phyloP scores from a whole-genome alignment of 2,888 invertebrate genomes.

The Amiota communis region DNA sequence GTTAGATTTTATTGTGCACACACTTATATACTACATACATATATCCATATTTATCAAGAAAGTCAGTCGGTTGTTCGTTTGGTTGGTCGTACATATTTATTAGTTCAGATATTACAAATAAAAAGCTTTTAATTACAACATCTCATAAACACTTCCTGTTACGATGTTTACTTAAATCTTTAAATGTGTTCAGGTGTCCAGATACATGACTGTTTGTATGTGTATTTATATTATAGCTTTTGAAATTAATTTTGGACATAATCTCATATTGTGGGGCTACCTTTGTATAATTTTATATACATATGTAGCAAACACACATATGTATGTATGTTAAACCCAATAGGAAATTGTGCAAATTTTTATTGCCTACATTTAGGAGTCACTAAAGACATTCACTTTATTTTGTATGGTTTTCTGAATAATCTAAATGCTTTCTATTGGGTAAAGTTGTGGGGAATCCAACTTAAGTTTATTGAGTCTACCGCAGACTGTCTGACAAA shows the following conservation, averaged over 20 bases:
- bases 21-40: no score
- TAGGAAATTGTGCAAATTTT: constrained; percentile 1
- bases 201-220: neutral
- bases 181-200: neutral
- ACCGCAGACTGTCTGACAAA: neutral
- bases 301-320: no score
- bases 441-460: neutral
- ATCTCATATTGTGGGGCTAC: neutral
- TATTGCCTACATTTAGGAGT: neutral
- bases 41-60: no score
- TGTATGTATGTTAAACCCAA: neutral
- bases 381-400: neutral
- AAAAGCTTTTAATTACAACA: constrained; percentile 8
- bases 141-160: constrained; percentile 22
- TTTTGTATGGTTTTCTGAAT: neutral
- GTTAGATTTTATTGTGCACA: neutral
- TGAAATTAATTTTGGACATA: constrained; percentile 17
- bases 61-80: no score
- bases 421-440: constrained; percentile 7
- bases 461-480: neutral
- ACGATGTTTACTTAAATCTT: neutral
- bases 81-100: neutral
- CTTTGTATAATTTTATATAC: no score
- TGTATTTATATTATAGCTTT: neutral
- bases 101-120: neutral